These are phyloP conservation scores for Scatophagus argus DNA, from an alignment of 2,113 vertebrate species.

Conservation along the genomic window DNA sequence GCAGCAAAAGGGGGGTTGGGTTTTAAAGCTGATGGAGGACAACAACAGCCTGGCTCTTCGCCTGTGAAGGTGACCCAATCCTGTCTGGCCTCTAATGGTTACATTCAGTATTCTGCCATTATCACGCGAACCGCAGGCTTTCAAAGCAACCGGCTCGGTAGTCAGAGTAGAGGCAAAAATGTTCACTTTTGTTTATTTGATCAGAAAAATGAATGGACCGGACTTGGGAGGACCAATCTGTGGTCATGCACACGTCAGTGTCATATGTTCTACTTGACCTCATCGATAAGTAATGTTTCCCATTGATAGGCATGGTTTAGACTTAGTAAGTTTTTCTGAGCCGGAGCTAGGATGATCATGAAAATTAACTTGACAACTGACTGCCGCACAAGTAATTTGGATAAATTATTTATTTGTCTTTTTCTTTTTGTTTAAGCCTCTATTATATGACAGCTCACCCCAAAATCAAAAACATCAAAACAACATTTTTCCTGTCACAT, in stretches of 20 bases:
- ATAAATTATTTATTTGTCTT: too few species aligned
- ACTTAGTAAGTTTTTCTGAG: not conserved
- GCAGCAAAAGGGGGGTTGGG: slow-evolving; percentile 2
- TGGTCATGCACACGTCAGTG: not conserved
- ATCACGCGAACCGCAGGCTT: slow-evolving; percentile 52
- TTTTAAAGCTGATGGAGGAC: slow-evolving; percentile 58
- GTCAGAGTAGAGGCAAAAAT: not conserved
- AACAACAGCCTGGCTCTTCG: slow-evolving; percentile 53
- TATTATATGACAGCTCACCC: too few species aligned
- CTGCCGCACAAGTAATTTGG: too few species aligned
- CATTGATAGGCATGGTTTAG: not conserved
- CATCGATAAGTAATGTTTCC: not conserved
- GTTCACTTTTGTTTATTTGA: slow-evolving; percentile 44
- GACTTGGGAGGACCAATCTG: not conserved
- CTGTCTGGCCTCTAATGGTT: slow-evolving; percentile 47
- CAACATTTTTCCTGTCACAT: too few species aligned
- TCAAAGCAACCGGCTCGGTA: slow-evolving; percentile 27
- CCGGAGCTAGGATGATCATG: not conserved
- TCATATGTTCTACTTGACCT: not conserved
- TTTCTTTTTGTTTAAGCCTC: too few species aligned
- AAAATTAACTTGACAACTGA: too few species aligned
- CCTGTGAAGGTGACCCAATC: slow-evolving; percentile 65
- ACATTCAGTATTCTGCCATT: slow-evolving; percentile 44
- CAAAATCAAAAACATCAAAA: too few species aligned
- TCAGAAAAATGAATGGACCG: slow-evolving; percentile 20